Percentiles rank a stretch among this genome's conserved stretches.
These are phyloP conservation scores for Pluvianellus socialis DNA, from an alignment of 2,113 vertebrate genomes.

Conservation along the genomic window DNA sequence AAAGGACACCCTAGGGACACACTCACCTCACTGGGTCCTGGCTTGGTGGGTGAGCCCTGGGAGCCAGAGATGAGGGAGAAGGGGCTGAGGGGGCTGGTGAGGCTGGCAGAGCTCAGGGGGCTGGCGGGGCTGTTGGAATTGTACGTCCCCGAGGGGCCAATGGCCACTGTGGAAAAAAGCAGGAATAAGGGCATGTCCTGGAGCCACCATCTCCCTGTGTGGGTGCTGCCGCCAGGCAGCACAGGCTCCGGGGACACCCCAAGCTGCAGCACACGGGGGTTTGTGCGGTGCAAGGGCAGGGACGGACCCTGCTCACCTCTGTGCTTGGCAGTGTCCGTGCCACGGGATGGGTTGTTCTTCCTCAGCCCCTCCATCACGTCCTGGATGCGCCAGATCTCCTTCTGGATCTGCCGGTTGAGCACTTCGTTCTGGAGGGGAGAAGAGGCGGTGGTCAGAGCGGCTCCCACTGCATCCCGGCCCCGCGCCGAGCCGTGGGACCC, in stretches of 20 bases:
- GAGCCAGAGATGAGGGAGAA: conserved; percentile 91
- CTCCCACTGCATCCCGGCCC: background rate
- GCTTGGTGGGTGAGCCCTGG: conserved; percentile 90
- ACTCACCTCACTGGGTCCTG: conserved; percentile 87
- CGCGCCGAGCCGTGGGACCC: fast-evolving
- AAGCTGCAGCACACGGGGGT: fast-evolving
- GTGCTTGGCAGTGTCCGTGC: conserved; percentile 92
- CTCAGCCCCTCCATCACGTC: conserved; percentile 93
- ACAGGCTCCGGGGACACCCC: fast-evolving
- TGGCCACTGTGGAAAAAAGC: conserved; percentile 71
- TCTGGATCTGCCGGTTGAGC: conserved; percentile 90
- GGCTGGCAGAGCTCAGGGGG: conserved; percentile 92
- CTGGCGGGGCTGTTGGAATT: conserved; percentile 96
- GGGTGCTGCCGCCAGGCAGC: background rate
- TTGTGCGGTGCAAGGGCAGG: background rate
- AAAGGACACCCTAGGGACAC: background rate
- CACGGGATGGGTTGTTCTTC: conserved; percentile 90
- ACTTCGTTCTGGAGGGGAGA: conserved; percentile 81
- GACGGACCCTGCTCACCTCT: conserved; percentile 71
- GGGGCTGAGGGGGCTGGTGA: conserved; percentile 94
- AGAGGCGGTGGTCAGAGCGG: background rate
- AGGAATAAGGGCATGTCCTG: fast-evolving
- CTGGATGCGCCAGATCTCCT: conserved; percentile 96
- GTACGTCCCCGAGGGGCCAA: conserved; percentile 84
- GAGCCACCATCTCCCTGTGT: fast-evolving